Evolutionary conservation across 2,113 vertebrate species (phyloP).

Genomic region (Colius striatus): DNA sequence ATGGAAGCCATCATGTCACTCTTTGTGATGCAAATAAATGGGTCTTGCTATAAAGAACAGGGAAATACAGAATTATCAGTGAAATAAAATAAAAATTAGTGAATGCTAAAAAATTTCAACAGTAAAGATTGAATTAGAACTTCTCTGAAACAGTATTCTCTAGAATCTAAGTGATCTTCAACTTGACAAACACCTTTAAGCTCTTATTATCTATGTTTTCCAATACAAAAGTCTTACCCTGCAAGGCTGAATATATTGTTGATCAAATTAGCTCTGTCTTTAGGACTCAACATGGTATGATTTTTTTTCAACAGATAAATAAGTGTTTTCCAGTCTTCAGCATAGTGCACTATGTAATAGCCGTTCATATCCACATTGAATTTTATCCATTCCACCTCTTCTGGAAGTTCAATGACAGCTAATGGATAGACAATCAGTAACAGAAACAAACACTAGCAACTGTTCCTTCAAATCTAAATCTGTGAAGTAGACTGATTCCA

Average conservation of each 20-base stretch:
- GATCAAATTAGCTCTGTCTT: constrained; percentile 90
- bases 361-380: constrained; percentile 88
- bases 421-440: not conserved
- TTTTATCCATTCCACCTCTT: constrained; percentile 89
- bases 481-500: not conserved
- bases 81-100: not conserved
- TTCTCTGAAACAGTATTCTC: not conserved
- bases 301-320: constrained; percentile 77
- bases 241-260: constrained; percentile 91
- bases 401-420: constrained; percentile 83
- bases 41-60: not conserved
- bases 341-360: constrained; percentile 92
- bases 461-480: not conserved
- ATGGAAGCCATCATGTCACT: not conserved
- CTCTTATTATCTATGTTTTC: not conserved
- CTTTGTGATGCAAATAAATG: not conserved
- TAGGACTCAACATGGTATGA: constrained; percentile 78
- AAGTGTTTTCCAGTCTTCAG: constrained; percentile 80
- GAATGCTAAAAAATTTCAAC: not conserved
- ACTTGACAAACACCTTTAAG: not conserved
- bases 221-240: constrained; percentile 75
- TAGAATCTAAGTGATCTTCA: not conserved
- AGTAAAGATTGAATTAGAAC: not conserved
- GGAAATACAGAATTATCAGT: not conserved
- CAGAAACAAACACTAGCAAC: not conserved